Evolutionary conservation across 2,797 vertebrate genomes (phyloP).

Genomic region (Poeciliopsis turneri): DNA sequence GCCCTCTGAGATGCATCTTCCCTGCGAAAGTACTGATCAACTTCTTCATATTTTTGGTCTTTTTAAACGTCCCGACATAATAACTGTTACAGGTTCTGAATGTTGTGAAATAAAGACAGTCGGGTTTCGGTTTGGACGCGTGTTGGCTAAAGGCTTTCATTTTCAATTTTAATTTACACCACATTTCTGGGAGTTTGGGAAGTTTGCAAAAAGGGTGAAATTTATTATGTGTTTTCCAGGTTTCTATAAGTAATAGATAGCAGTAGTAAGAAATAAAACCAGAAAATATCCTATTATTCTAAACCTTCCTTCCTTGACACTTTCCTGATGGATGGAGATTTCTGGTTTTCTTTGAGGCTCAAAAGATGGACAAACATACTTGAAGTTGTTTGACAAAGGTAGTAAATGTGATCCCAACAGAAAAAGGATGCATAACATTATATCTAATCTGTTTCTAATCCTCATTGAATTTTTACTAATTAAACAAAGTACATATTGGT

Average conservation of each 20-base stretch:
- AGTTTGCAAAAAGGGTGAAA: background rate
- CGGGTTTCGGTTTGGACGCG: constrained; percentile 37
- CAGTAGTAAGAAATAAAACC: background rate
- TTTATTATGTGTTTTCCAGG: background rate
- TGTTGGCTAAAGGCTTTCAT: constrained; percentile 55
- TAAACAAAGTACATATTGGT: background rate
- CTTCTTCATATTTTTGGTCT: constrained; percentile 62
- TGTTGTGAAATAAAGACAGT: constrained; percentile 26
- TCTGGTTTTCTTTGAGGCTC: background rate
- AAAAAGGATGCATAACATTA: background rate
- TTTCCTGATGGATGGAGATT: background rate
- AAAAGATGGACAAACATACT: background rate
- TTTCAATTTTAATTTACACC: constrained; percentile 8
- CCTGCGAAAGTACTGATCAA: constrained; percentile 70
- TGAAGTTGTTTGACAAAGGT: background rate
- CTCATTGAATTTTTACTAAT: background rate
- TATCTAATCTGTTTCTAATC: background rate
- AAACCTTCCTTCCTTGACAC: background rate
- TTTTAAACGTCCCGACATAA: constrained; percentile 32
- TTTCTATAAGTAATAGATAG: background rate
- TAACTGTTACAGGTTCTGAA: constrained; percentile 59
- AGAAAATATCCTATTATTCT: background rate
- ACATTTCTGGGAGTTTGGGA: background rate
- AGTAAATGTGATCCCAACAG: background rate
- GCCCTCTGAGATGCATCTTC: constrained; percentile 71